Evolutionary conservation across 2,888 invertebrate genomes (phyloP), one percentile per base, ranked within the genome.

Genomic region (Euclidia mi): DNA sequence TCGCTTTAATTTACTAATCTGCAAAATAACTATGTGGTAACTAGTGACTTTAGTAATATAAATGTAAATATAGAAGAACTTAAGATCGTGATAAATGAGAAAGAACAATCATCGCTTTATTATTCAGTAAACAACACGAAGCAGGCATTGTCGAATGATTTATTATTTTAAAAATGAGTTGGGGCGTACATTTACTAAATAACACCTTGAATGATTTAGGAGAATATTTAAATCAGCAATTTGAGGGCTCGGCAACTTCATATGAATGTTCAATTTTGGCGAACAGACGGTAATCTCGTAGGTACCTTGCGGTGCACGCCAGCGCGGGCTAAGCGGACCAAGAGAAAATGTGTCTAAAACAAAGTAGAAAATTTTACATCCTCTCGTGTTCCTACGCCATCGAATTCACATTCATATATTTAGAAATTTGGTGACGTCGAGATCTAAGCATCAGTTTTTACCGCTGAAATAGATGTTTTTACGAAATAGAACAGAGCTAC

Each of bases 251-350:
- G 18, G 17, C 1, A 37, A 58, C 37, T 51, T 55, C 45, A 42
- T 48, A 68, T 25, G 40, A 34, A 47, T 41, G 38, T 34, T 43
- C 43, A 44, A 44, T 66, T 42, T 48, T 47, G 28, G 32, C n/a
- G 28, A 37, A 17, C 18, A 38, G 12, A 32, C 34, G 29, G 25
- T 35, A 38, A 49, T 48, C 6, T 65, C 6, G 32, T 11, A 18
- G 25, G n/a, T n/a, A n/a, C 38, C 20, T 25, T 3, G 40, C 20
- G 9, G 3, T 44, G 32, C 15, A 3, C 15, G 31, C 10, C 15
- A 25, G 46, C 34, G 34, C 15, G 29, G 31, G 34, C 45, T 18
- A 45, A 34, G n/a, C n/a, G n/a, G n/a, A n/a, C n/a, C n/a, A n/a
- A n/a, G n/a, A n/a, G 35, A 18, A 47, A 42, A 42, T 31, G 12